Evolutionary conservation across 2,113 vertebrate species (phyloP).

Genomic region (Aspiorhynchus laticeps): DNA sequence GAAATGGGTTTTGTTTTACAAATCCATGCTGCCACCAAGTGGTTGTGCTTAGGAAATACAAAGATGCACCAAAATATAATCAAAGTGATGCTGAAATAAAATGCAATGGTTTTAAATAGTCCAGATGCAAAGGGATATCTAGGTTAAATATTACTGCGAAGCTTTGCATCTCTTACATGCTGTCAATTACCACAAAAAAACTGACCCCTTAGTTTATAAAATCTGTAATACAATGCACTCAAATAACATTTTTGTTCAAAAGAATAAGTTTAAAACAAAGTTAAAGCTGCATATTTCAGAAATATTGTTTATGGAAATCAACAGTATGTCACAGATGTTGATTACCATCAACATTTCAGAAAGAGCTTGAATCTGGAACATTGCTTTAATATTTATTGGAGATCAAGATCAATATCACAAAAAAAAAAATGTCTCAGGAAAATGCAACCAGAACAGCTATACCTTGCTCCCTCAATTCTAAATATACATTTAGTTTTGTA

Average conservation of each 20-base stretch:
- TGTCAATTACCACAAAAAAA: not conserved
- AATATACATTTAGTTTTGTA: not conserved
- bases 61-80: not conserved
- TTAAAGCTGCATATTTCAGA: not conserved
- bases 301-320: not conserved
- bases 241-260: too few species aligned
- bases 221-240: too few species aligned
- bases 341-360: not conserved
- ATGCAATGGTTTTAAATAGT: not conserved
- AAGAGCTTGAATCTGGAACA: not conserved
- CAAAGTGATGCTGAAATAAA: not conserved
- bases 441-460: not conserved
- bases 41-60: not conserved
- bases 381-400: not conserved
- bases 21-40: constrained; percentile 58
- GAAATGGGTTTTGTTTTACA: not conserved
- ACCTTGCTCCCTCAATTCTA: not conserved
- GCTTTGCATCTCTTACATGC: not conserved
- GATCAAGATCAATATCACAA: not conserved
- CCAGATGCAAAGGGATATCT: not conserved
- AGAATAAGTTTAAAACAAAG: too few species aligned
- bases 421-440: not conserved
- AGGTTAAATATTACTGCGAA: not conserved
- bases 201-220: not conserved
- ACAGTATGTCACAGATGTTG: not conserved